Conservation (phyloP, 2,797 vertebrate species). For the Chelidonichthys spinosus region DNA sequence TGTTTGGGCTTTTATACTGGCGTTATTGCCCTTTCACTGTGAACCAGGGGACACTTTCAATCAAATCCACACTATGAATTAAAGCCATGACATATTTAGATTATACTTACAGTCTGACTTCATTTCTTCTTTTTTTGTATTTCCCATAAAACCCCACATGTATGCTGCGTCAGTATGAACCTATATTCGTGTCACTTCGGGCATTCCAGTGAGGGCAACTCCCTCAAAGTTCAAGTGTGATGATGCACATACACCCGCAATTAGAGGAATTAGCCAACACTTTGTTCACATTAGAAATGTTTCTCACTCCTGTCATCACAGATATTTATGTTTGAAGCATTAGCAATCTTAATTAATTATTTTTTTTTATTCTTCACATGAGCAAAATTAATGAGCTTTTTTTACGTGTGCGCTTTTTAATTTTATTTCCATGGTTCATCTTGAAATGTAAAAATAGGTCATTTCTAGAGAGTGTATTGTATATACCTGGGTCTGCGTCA, state of each 20-base stretch:
- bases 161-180: not conserved
- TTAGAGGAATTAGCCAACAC: not conserved
- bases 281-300: not conserved
- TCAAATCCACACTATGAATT: not conserved
- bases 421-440: not conserved
- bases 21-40: not conserved
- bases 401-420: not conserved
- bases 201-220: not conserved
- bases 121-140: no score
- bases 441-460: not conserved
- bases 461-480: not conserved
- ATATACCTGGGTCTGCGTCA: conserved; percentile 93
- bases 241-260: not conserved
- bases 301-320: not conserved
- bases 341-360: not conserved
- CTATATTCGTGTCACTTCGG: no score
- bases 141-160: no score
- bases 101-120: not conserved
- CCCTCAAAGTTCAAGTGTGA: not conserved
- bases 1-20: conserved; percentile 13
- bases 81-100: not conserved
- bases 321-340: not conserved
- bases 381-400: not conserved
- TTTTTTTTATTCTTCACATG: not conserved
- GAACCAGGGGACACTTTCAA: not conserved